These are phyloP conservation scores for Scaptodrosophila latifasciaeformis DNA, from an alignment of 2,888 invertebrate genomes.

Conservation along the genomic window DNA sequence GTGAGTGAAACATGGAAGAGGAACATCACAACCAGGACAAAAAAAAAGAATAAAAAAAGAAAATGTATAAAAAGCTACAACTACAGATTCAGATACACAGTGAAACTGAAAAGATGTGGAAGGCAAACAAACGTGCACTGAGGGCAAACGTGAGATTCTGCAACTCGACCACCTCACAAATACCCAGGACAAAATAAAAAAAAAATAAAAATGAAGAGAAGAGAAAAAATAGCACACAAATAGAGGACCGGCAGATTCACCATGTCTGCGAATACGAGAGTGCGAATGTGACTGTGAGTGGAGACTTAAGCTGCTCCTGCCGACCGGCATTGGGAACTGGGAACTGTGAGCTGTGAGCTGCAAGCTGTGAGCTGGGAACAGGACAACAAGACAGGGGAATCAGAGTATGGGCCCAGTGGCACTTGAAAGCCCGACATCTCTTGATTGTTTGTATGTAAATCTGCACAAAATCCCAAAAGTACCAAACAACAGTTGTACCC, in stretches of 20 bases:
- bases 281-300: not conserved
- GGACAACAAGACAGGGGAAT: no score
- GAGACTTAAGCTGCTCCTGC: no score
- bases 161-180: no score
- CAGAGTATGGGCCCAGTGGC: constrained; percentile 30
- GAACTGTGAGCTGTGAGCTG: no score
- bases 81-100: constrained; percentile 45
- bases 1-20: not conserved
- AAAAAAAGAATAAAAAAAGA: constrained; percentile 15
- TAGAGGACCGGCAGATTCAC: no score
- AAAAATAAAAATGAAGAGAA: no score
- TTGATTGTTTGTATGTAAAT: constrained; percentile 70
- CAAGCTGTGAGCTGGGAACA: no score
- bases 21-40: not conserved
- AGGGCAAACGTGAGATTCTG: constrained; percentile 7
- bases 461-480: constrained; percentile 68
- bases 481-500: constrained; percentile 40
- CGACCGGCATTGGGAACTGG: no score
- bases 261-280: constrained; percentile 16
- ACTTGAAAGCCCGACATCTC: constrained; percentile 65
- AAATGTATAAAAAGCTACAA: constrained; percentile 12
- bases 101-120: constrained; percentile 55
- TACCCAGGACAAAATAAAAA: no score
- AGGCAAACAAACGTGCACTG: constrained; percentile 47
- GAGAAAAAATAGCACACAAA: no score